phyloP scores from a whole-genome alignment of 1,140 invertebrate species.

The Adoxophyes honmai region DNA sequence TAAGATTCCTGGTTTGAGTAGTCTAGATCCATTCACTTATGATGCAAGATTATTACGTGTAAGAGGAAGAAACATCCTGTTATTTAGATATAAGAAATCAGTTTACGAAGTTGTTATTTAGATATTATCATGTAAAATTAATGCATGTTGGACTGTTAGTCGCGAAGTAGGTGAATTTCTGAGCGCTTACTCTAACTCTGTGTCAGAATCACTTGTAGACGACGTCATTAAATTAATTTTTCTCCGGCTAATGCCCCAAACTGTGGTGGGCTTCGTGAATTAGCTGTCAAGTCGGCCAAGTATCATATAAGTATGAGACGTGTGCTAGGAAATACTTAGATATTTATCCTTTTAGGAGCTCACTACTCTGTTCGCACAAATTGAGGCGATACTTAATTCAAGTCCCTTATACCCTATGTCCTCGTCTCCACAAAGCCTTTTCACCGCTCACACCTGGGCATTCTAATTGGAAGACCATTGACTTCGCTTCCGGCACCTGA shows the following conservation, averaged over 20 bases:
- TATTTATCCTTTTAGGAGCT: conserved; percentile 41
- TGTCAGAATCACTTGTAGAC: conserved; percentile 18
- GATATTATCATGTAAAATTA: conserved; percentile 12
- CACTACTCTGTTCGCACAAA: neutral
- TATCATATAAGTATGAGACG: conserved; percentile 40
- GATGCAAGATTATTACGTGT: conserved; percentile 19
- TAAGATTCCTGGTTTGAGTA: conserved; percentile 3
- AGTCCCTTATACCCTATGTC: no score
- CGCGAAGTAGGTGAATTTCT: conserved; percentile 23
- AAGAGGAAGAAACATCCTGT: conserved; percentile 6
- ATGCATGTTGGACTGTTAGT: conserved; percentile 18
- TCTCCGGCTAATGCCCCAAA: conserved; percentile 46
- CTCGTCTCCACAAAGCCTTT: no score
- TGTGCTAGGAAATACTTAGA: conserved; percentile 32
- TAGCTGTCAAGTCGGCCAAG: conserved; percentile 41
- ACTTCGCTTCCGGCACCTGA: no score
- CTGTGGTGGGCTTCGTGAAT: conserved; percentile 51
- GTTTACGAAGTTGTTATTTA: no score
- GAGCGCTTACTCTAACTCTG: conserved; percentile 18
- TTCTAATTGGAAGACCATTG: no score
- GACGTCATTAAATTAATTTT: conserved; percentile 41
- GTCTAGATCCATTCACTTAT: conserved; percentile 20
- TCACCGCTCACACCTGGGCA: no score
- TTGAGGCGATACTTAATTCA: no score
- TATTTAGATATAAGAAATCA: no score